Evolutionary conservation across 2,797 vertebrate species (phyloP), one percentile per base, ranked within the genome.

Genomic region (Peromyscus nudipes): DNA sequence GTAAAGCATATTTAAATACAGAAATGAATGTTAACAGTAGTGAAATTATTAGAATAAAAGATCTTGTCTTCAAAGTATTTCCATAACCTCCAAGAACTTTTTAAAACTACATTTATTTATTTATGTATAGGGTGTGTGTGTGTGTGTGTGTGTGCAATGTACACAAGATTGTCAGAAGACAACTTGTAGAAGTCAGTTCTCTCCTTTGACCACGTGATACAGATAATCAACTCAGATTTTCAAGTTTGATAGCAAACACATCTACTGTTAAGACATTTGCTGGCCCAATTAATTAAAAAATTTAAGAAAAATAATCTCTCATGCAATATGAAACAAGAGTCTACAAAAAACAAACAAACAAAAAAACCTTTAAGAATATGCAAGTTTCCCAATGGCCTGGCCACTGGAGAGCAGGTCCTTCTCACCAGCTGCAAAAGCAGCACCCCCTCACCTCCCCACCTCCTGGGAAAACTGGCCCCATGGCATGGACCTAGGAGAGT

Each of bases 271-370:
- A 82, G 80, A 57, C 2, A 80, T 55, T n/a, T 19, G 5, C 77
- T 80, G 31, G 10, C 3, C 80, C n/a, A 27, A 43, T 14, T 6
- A 16, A 1, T 19, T 10, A 52, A 52, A 34, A 90, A 79, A 49
- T 46, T 73, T 76, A 75, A 76, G 31, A 11, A 60, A 73, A 94
- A 94, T 91, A 57, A 87, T 71, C 65, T 95, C 57, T 91, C 49
- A 91, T 40, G 77, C 34, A 52, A 52, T 52, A 52, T 52, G 49
- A 52, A 52, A 52, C 49, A 52, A 52, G 49, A 13, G 49, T 52
- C 49, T 52, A 52, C 46, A 29, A 31, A 95, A 93, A 34, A 77
- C 55, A 80, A 62, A 27, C 46, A 29, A 31, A 40, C 40, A 34
- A 77, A 80, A 80, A 62, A 27, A 7, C 5, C 3, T 4, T n/a